Evolutionary conservation across 1,140 invertebrate genomes (phyloP), one percentile per base, ranked within the genome.

Genomic region (Drosophila yakuba): DNA sequence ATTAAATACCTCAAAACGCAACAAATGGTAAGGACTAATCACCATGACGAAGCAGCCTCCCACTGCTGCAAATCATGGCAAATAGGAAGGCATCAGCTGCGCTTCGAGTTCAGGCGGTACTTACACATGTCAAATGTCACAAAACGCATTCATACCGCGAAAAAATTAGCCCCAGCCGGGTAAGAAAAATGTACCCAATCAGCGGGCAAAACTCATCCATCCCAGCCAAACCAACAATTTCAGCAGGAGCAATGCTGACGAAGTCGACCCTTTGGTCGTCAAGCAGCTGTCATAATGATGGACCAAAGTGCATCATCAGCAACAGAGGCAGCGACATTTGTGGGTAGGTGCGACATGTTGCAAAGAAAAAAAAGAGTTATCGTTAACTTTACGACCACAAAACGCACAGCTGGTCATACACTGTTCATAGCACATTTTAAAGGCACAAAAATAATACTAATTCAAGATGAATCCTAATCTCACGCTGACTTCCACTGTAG

Each of bases 241-340:
- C 25, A 28, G 38, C 20, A 39, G 57, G 56, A 64, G 44, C 60
- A 64, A 54, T 35, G 47, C 32, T 44, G 60, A 54, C 64, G 17
- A 66, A 66, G 47, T 64, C 64, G 47, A 68, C 64, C 69, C 71
- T 66, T 83, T 78, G 75, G 82, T 86, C 83, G 82, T 86, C 79
- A 86, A 86, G 82, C 82, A 86, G 83, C 82, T 86, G 82, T 86
- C 82, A 86, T 88, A 88, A 86, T 86, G 83, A 88, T 79, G 82
- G 79, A 88, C 82, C 82, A 86, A 88, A 86, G 79, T 86, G 82
- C 82, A 85, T 54, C 68, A 85, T 74, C 64, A 74, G 56, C 71
- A 62, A 43, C 41, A 54, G 54, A 32, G 15, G 58, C 78, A 56
- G 43, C 43, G 38, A 28, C 45, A 48, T 43, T 41, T 36, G 38